phyloP scores from a whole-genome alignment of 1,140 invertebrate genomes.

The Drosophila chauvacae region DNA sequence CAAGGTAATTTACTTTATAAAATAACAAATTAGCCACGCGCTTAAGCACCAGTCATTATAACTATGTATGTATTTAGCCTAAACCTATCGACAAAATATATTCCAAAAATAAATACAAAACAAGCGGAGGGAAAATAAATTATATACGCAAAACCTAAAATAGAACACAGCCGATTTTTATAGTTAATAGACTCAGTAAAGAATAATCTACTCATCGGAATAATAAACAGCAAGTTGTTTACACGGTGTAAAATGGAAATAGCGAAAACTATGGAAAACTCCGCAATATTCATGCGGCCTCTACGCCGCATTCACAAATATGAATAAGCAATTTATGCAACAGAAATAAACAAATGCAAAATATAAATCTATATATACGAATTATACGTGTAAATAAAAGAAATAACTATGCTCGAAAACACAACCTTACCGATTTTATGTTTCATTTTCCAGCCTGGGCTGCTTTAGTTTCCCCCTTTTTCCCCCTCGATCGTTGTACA shows the following conservation, averaged over 20 bases:
- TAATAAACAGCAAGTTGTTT: conserved; percentile 49
- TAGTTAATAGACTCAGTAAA: conserved; percentile 66
- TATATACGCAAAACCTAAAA: conserved; percentile 37
- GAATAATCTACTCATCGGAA: conserved; percentile 61
- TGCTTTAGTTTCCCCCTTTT: conserved; percentile 10
- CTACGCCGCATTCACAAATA: conserved; percentile 66
- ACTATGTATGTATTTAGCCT: conserved; percentile 73
- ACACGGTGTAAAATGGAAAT: conserved; percentile 42
- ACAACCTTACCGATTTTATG: neutral
- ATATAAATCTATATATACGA: conserved; percentile 35
- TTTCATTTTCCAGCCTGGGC: conserved; percentile 35
- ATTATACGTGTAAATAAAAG: conserved; percentile 75
- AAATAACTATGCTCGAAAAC: conserved; percentile 57
- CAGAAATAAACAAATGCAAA: conserved; percentile 61
- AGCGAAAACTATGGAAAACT: conserved; percentile 63
- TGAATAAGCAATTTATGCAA: conserved; percentile 70
- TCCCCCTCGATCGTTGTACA: conserved; percentile 52
- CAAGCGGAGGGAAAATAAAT: conserved; percentile 25
- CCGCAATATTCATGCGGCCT: conserved; percentile 60
- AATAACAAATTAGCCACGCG: conserved; percentile 65
- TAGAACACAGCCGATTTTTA: conserved; percentile 48
- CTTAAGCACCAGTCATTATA: conserved; percentile 79
- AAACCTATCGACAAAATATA: conserved; percentile 56
- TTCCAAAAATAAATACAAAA: conserved; percentile 43
- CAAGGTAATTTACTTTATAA: conserved; percentile 45